A percentile compares a stretch with the other conserved stretches of the same genome.
phyloP scores from a whole-genome alignment of 2,888 invertebrate species.

The Sinohyriopsis cumingii region DNA sequence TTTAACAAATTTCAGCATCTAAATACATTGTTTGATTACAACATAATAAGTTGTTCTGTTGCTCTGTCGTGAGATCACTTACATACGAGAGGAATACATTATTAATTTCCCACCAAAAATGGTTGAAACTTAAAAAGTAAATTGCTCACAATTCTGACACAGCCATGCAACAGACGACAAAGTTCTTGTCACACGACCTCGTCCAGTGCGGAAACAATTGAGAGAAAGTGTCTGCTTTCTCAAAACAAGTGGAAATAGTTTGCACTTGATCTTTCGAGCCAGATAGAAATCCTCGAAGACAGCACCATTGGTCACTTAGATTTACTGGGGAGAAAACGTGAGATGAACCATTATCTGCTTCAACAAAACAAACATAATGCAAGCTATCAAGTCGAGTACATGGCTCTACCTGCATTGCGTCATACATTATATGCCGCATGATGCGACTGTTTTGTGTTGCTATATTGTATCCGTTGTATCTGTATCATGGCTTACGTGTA shows the following conservation, averaged over 20 bases:
- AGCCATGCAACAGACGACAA: constrained; percentile 31
- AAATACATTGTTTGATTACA: too few species aligned
- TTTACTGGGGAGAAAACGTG: not conserved
- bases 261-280: constrained; percentile 13
- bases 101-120: too few species aligned
- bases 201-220: constrained; percentile 14
- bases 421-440: too few species aligned
- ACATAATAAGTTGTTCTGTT: too few species aligned
- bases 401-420: not conserved
- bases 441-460: too few species aligned
- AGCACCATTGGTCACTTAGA: constrained; percentile 17
- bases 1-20: too few species aligned
- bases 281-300: constrained; percentile 23
- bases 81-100: too few species aligned
- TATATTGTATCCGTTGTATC: too few species aligned
- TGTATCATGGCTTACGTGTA: too few species aligned
- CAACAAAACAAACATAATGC: constrained; percentile 5
- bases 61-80: too few species aligned
- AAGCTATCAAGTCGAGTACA: constrained; percentile 1
- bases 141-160: constrained; percentile 25
- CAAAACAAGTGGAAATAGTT: constrained; percentile 23
- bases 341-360: not conserved
- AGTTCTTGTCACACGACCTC: constrained; percentile 22
- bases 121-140: not conserved
- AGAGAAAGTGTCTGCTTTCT: constrained; percentile 18